phyloP scores from a whole-genome alignment of 1,140 invertebrate species.

The Tetramorium parvispinum region DNA sequence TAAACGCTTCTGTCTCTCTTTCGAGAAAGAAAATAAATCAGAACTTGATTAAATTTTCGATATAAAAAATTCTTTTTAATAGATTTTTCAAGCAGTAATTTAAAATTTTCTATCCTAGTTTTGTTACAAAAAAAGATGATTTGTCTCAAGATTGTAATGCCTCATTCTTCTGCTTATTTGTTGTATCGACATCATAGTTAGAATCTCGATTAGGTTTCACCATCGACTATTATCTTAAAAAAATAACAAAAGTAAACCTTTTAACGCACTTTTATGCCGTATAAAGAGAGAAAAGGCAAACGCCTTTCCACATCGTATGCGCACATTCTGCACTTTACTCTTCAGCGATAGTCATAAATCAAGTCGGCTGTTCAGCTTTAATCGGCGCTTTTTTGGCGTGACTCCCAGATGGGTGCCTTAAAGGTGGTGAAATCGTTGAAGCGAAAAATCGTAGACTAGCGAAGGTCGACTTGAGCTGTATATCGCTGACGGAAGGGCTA shows the following conservation, averaged over 20 bases:
- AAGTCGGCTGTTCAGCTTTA: constrained; percentile 21
- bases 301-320: constrained; percentile 3
- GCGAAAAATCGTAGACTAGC: constrained; percentile 54
- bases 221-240: not conserved
- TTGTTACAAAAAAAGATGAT: not conserved
- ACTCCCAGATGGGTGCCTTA: constrained; percentile 18
- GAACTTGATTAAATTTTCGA: constrained; percentile 67
- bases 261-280: not conserved
- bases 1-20: constrained; percentile 3
- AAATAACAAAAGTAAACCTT: not conserved
- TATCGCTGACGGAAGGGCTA: constrained; percentile 41
- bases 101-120: not conserved
- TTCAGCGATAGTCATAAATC: constrained; percentile 45
- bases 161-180: constrained; percentile 2
- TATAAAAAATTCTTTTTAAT: constrained; percentile 38
- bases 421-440: constrained; percentile 46
- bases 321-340: constrained; percentile 18
- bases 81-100: not conserved
- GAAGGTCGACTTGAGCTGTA: constrained; percentile 17
- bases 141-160: not conserved
- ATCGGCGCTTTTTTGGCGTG: constrained; percentile 41
- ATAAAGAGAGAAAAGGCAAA: constrained; percentile 6
- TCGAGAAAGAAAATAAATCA: not conserved
- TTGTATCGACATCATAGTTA: not conserved
- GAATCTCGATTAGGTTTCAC: not conserved